These are phyloP conservation scores for Ciona savignyi DNA, from an alignment of 23 tunicate species.

Conservation along the genomic window DNA sequence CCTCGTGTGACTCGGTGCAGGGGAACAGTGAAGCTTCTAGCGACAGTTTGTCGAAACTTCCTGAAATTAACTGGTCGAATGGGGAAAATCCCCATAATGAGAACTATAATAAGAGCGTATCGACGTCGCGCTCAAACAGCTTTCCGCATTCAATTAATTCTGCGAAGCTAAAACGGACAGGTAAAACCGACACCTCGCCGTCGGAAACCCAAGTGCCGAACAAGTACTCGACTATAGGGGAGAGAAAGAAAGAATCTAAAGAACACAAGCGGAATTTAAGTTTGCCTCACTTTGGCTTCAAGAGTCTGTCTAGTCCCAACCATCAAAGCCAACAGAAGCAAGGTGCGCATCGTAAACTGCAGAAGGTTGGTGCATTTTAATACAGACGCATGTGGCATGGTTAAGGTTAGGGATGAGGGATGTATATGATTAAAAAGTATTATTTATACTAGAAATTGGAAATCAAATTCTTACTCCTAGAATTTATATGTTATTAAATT, in stretches of 20 bases:
- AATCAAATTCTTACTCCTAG: neutral
- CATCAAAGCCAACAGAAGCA: neutral
- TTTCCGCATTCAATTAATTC: slow-evolving; percentile 26
- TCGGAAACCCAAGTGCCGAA: slow-evolving; percentile 15
- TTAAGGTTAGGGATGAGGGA: no score
- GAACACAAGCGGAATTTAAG: slow-evolving; percentile 82
- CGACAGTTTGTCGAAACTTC: neutral
- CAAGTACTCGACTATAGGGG: slow-evolving; percentile 78
- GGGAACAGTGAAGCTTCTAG: neutral
- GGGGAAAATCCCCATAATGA: neutral
- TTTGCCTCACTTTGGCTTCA: slow-evolving; percentile 71
- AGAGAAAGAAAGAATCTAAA: slow-evolving; percentile 41
- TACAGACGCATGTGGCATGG: no score
- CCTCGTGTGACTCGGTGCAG: neutral
- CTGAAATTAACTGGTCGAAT: neutral
- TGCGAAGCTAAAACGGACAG: slow-evolving; percentile 6
- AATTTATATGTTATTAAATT: no score
- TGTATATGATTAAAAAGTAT: no score
- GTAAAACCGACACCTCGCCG: slow-evolving; percentile 1
- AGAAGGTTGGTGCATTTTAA: no score
- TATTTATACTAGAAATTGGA: no score
- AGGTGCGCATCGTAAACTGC: slow-evolving; percentile 5
- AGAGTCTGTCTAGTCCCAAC: slow-evolving; percentile 15
- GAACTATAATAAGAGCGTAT: neutral
- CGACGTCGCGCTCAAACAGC: slow-evolving; percentile 24